Evolutionary conservation across 2,888 invertebrate species (phyloP), one percentile per base, ranked within the genome.

Genomic region (Calephelis perditalis): DNA sequence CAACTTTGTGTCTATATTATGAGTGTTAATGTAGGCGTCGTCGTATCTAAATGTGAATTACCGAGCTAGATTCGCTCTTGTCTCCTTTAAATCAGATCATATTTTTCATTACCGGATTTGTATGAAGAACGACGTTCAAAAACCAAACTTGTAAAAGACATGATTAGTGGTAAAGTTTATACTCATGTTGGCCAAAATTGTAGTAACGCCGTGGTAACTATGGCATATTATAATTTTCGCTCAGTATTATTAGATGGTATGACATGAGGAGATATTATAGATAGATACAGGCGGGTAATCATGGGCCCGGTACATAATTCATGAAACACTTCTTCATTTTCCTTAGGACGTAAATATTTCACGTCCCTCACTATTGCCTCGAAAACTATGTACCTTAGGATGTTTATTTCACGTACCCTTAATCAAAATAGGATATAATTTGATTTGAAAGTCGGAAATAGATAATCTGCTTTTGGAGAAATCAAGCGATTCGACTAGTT

Each of bases 161-260:
- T 52, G 46, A 46, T 60, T 60, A 60, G 60, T 37, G 46, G 56
- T 60, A 60, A 60, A 54, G 57, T 57, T 46, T 43, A 81, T 82
- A 84, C 85, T 86, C 86, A 77, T 75, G 81, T 81, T 78, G 85
- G 86, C 86, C 86, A 86, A 86, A 87, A 83, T 83, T 83, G 77
- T 84, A 84, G 79, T 82, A 72, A 82, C 81, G 83, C 82, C 77
- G 70, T 69, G 69, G 71, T 76, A 72, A 74, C 75, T 56, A 73
- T 71, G 78, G 82, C 79, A 81, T 81, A 79, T 82, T 82, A 83
- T 84, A 73, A 81, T 86, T 84, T 86, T 82, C 79, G 80, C 83
- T 84, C 84, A 85, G 85, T 86, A 83, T 85, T 85, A 87, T 81
- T 86, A 84, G 80, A 81, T 78, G 70, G 74, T 82, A 80, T 77